phyloP scores from a whole-genome alignment of 1,140 invertebrate genomes.

The Cotesia vestalis region DNA sequence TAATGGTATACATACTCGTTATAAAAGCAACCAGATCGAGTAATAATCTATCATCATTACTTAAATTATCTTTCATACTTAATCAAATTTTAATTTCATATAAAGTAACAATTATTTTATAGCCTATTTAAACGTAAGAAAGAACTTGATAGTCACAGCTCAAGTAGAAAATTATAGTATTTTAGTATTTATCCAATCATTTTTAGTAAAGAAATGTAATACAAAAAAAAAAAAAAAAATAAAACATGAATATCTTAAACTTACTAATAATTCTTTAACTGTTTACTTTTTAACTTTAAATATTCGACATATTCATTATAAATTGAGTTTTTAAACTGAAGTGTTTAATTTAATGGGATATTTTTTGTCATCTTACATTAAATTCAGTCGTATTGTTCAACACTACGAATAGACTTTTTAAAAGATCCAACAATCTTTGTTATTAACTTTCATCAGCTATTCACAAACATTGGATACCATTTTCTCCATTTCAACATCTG shows the following conservation, averaged over 20 bases:
- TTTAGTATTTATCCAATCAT: not conserved
- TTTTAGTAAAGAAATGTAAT: constrained; percentile 25
- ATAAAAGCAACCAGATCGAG: constrained; percentile 51
- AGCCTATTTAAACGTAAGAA: constrained; percentile 2
- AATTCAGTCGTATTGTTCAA: constrained; percentile 53
- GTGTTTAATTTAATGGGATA: constrained; percentile 1
- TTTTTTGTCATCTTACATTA: constrained; percentile 24
- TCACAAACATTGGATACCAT: constrained; percentile 78
- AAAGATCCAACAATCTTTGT: constrained; percentile 65
- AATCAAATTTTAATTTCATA: too few species aligned
- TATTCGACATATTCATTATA: not conserved
- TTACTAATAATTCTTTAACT: not conserved
- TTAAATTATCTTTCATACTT: constrained; percentile 25
- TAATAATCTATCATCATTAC: constrained; percentile 44
- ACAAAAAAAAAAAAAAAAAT: constrained; percentile 24
- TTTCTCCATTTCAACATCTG: constrained; percentile 78
- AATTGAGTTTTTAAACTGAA: not conserved
- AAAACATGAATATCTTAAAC: constrained; percentile 25
- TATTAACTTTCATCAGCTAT: constrained; percentile 63
- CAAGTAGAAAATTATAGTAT: not conserved
- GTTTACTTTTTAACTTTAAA: not conserved
- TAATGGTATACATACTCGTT: constrained; percentile 53
- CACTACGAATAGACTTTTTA: constrained; percentile 66
- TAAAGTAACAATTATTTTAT: not conserved
- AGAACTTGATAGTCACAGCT: constrained; percentile 15